Evolutionary conservation across 2,888 invertebrate genomes (phyloP).

Genomic region (Temnothorax rugatulus): DNA sequence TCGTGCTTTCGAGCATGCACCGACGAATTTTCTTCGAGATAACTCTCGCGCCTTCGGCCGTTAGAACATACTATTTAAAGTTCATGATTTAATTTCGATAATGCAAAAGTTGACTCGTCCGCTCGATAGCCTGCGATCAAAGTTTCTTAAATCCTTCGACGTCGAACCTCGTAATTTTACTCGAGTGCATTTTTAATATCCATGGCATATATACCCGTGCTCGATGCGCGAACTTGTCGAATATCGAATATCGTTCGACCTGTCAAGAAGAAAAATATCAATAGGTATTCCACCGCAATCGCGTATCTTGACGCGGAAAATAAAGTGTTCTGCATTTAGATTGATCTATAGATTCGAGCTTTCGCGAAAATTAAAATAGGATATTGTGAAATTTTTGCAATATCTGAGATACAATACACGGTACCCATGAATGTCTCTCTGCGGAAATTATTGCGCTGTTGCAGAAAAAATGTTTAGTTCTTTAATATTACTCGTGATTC

Average conservation of each 20-base stretch:
- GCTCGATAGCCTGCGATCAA: conserved; percentile 50
- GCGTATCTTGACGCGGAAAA: conserved; percentile 20
- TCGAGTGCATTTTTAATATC: conserved; percentile 59
- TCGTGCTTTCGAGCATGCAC: conserved; percentile 50
- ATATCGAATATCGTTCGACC: conserved; percentile 37
- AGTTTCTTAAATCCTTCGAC: conserved; percentile 41
- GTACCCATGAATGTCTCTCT: conserved; percentile 12
- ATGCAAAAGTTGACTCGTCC: conserved; percentile 60
- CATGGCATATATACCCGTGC: conserved; percentile 1
- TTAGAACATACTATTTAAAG: conserved; percentile 44
- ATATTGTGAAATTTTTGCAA: conserved; percentile 30
- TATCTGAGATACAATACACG: not conserved
- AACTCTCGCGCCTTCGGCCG: conserved; percentile 32
- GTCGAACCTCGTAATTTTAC: conserved; percentile 46
- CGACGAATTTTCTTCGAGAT: conserved; percentile 41
- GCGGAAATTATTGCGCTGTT: conserved; percentile 17
- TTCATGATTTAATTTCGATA: conserved; percentile 64
- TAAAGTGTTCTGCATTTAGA: conserved; percentile 23
- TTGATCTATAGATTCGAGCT: conserved; percentile 26
- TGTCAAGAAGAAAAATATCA: conserved; percentile 31
- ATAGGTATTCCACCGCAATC: conserved; percentile 20
- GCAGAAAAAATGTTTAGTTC: conserved; percentile 3
- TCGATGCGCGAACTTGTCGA: not conserved
- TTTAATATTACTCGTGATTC: conserved; percentile 15
- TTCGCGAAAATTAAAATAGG: conserved; percentile 33